Conservation (phyloP, 2,797 vertebrate species). For the Urosaurus nigricauda region DNA sequence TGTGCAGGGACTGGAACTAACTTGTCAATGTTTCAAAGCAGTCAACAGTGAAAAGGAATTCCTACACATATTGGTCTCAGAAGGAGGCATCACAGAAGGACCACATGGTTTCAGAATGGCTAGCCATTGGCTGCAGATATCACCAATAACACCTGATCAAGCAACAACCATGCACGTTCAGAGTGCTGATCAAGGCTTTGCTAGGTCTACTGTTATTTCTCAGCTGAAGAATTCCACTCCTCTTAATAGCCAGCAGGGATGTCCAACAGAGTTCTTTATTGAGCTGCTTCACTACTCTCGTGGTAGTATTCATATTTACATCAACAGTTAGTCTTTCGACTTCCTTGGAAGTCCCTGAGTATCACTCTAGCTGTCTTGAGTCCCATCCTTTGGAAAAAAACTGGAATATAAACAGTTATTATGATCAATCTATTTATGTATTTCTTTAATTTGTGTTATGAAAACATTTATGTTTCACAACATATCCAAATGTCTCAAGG, state of each 20-base stretch:
- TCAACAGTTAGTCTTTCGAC: neutral
- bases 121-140: neutral
- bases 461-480: no score
- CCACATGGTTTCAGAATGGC: neutral
- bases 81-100: neutral
- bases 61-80: neutral
- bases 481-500: no score
- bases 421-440: no score
- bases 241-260: neutral
- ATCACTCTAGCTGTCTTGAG: no score
- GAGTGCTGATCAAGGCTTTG: neutral
- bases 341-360: neutral
- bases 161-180: neutral
- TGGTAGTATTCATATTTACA: neutral
- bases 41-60: neutral
- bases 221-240: neutral
- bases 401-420: no score
- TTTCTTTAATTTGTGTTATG: no score
- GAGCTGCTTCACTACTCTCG: neutral
- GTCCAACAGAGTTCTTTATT: neutral
- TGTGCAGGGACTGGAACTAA: no score
- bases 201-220: neutral
- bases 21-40: neutral
- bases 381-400: no score
- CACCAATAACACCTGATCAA: neutral